Base-by-base conservation (phyloP, 2,113 vertebrate genomes). In the Geococcyx californianus region DNA sequence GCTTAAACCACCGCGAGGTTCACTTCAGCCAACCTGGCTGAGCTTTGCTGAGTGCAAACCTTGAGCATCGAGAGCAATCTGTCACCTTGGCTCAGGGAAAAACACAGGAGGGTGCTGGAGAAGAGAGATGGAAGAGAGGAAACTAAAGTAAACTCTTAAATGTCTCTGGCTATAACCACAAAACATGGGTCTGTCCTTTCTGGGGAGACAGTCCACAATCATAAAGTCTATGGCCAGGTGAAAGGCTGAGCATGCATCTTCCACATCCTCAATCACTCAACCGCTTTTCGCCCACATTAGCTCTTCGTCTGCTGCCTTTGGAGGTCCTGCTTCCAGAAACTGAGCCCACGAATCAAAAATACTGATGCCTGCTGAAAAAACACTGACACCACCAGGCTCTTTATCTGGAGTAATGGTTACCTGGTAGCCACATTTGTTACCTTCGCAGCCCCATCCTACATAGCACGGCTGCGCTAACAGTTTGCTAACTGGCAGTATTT, bases 401-500 rank as follows among this genome's bases (percentile, higher is more conserved):
- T 96, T 89, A 94, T 45, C 73, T 76, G 92, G 86, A 96, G 89
- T 96, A 94, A 96, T 90, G 80, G 90, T 77, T 89, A 90, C 69
- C 77, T 81, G 84, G 80, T 86, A 95, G 95, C 92, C 73, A 68
- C 95, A 97, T 97, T 89, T 84, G 81, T 96, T 94, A 97, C 93
- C 94, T 94, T 56, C 4, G 2, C 63, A 40, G 87, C 78, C 90
- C 58, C 92, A 86, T 95, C 94, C 60, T 34, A 72, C 80, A 49
- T 17, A 49, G 80, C 80, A 90, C 0, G 62, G 80, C 72, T 54
- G 77, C 3, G 13, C 94, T 97, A 97, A 96, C 88, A 64, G 81
- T 95, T 97, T 94, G 95, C 89, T 97, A 97, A 96, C 93, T 55
- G 93, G 92, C 92, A 78, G 42, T 94, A 96, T 97, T 96, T 97